Base-by-base conservation (phyloP, 2,888 invertebrate genomes). In the Clistopyga incitator region DNA sequence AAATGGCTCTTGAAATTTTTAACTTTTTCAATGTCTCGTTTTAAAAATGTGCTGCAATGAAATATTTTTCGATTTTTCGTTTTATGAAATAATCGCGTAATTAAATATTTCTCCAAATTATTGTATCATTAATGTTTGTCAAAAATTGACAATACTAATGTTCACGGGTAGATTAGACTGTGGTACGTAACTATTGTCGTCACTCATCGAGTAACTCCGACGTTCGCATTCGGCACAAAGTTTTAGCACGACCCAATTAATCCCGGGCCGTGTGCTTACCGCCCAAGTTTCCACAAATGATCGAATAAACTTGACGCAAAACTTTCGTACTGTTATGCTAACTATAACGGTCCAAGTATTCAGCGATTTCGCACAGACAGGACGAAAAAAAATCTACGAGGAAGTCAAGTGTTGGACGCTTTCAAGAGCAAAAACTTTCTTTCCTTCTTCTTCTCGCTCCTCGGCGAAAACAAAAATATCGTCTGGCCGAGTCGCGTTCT, bases 401-500 rank as follows among this genome's bases (percentile, higher is more conserved):
- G 23, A n/a, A 50, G 25, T 3, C 13, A 52, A 56, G 23, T 65
- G 38, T 56, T 38, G 20, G 3, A 29, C 47, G 59, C 34, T 59
- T 47, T 23, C 34, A 13, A 13, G 52, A 59, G 18, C n/a, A 74
- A 75, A 72, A 77, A 79, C 75, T 61, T 68, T 52, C 18, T 38
- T 72, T 50, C 59, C 25, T 68, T 64, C 18, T 42, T 77, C 72
- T 52, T 34, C 6, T 45, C 68, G 38, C 74, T 68, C 56, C 56
- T 50, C 54, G 70, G 75, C 47, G 78, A 84, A 84, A 84, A 78
- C 75, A 78, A 81, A 84, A 84, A 81, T 84, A 84, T 84, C 81
- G 78, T 75, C 78, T 75, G 78, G 84, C 81, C 78, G 59, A 80
- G 76, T 77, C 54, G 81, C 23, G 74, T 84, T 78, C 78, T 78